A percentile compares a stretch with the other conserved stretches of the same genome.
Evolutionary conservation across 2,888 invertebrate species (phyloP).

Genomic region (Rhogogaster chlorosoma): DNA sequence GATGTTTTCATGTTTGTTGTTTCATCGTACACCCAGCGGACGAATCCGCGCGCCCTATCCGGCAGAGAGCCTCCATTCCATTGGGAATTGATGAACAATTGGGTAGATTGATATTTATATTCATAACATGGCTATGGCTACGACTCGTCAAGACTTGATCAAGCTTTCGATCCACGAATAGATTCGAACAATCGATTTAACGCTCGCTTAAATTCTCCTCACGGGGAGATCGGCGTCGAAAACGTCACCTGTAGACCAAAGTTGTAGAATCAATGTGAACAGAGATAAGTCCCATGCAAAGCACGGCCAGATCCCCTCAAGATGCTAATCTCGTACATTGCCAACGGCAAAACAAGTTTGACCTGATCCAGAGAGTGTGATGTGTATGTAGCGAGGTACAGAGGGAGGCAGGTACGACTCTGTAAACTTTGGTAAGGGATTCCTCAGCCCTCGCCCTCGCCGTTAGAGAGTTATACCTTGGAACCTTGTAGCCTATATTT

Average conservation of each 20-base stretch:
- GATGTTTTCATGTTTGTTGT: constrained; percentile 35
- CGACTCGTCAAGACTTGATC: not conserved
- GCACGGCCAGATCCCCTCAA: constrained; percentile 26
- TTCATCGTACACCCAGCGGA: not conserved
- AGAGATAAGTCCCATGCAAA: constrained; percentile 17
- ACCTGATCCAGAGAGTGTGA: constrained; percentile 20
- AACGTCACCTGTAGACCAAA: not conserved
- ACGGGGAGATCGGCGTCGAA: not conserved
- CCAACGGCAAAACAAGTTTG: constrained; percentile 40
- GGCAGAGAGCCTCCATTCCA: not conserved
- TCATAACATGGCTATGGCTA: not conserved
- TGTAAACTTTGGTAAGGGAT: constrained; percentile 54
- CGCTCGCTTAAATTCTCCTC: too few species aligned
- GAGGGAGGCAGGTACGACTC: constrained; percentile 16
- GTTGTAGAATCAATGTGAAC: constrained; percentile 8
- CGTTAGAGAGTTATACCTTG: constrained; percentile 13
- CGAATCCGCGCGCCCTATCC: too few species aligned
- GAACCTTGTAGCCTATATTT: constrained; percentile 3
- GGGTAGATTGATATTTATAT: not conserved
- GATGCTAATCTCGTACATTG: constrained; percentile 42
- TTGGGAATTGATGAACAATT: not conserved
- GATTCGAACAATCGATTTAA: too few species aligned
- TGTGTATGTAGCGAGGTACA: not conserved
- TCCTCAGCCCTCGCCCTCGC: constrained; percentile 59
- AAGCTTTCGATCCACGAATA: too few species aligned